phyloP scores from a whole-genome alignment of 2,888 invertebrate genomes.

The Scrobipalpa atriplicella region DNA sequence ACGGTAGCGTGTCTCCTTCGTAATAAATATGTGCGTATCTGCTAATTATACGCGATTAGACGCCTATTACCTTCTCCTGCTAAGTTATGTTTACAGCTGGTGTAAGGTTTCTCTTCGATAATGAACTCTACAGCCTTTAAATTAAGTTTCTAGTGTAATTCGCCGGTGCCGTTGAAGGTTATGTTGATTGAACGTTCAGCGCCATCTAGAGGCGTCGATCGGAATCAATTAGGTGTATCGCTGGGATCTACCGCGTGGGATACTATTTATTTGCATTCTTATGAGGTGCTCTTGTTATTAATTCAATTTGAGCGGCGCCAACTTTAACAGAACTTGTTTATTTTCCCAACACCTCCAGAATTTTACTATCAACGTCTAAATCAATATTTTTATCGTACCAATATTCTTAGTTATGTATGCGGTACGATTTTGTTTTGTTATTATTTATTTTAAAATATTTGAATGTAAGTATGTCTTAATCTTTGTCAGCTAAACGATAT shows the following conservation, averaged over 20 bases:
- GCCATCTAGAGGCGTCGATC: constrained; percentile 48
- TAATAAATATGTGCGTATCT: constrained; percentile 50
- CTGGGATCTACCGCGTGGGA: constrained; percentile 42
- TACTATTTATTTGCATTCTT: constrained; percentile 55
- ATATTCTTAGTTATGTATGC: too few species aligned
- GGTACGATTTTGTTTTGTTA: too few species aligned
- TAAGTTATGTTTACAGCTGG: constrained; percentile 33
- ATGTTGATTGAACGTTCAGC: constrained; percentile 32
- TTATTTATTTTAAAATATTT: too few species aligned
- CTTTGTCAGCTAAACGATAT: too few species aligned
- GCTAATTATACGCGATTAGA: constrained; percentile 56
- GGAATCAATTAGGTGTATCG: constrained; percentile 54
- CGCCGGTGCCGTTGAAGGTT: constrained; percentile 13
- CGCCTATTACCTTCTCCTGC: constrained; percentile 47
- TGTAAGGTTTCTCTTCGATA: constrained; percentile 14
- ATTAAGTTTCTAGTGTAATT: constrained; percentile 15
- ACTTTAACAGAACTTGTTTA: constrained; percentile 38
- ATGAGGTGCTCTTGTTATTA: constrained; percentile 55
- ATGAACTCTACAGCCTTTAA: constrained; percentile 20
- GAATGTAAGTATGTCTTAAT: too few species aligned
- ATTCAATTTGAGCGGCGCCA: constrained; percentile 65
- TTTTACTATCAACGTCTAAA: not conserved
- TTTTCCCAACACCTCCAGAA: not conserved
- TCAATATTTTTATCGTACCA: not conserved
- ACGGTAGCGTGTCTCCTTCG: constrained; percentile 44